A percentile compares a stretch with the other conserved stretches of the same genome.
Conservation (phyloP, 2,888 invertebrate species). For the Pharmacophagus antenor region DNA sequence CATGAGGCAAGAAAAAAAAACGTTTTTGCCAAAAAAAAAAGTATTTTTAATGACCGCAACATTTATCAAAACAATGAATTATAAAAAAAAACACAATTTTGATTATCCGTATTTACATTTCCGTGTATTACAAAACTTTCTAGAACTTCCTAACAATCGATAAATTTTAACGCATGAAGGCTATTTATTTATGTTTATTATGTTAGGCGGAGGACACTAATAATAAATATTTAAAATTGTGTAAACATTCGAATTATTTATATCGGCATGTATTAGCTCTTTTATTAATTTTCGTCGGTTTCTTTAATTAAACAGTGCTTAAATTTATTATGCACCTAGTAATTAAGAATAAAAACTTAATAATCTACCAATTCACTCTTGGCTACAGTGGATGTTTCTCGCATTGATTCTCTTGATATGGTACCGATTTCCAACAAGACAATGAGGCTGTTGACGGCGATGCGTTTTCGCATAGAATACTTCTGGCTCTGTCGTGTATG, state of each 20-base stretch:
- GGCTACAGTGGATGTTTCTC: too few species aligned
- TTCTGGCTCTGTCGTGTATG: too few species aligned
- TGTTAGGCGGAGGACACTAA: neutral
- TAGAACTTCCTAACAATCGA: slow-evolving; percentile 10
- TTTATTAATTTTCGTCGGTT: too few species aligned
- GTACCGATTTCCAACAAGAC: too few species aligned
- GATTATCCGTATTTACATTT: neutral
- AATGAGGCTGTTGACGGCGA: too few species aligned
- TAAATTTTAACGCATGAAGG: neutral
- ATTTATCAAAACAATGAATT: neutral
- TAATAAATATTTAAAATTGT: slow-evolving; percentile 1
- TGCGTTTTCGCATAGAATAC: too few species aligned
- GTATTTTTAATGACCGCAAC: neutral
- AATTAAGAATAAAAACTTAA: too few species aligned
- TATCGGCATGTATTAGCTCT: too few species aligned
- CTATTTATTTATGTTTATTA: neutral
- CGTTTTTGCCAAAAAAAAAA: neutral
- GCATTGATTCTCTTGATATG: too few species aligned
- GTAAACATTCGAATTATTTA: neutral
- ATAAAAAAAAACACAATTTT: neutral
- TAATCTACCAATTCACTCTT: too few species aligned
- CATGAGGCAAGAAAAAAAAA: neutral
- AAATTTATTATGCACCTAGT: too few species aligned
- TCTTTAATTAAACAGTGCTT: too few species aligned
- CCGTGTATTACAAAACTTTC: slow-evolving; percentile 5